A percentile compares a stretch with the other conserved stretches of the same genome.
Evolutionary conservation across 2,888 invertebrate genomes (phyloP).

Genomic region (Pollenia amentaria): DNA sequence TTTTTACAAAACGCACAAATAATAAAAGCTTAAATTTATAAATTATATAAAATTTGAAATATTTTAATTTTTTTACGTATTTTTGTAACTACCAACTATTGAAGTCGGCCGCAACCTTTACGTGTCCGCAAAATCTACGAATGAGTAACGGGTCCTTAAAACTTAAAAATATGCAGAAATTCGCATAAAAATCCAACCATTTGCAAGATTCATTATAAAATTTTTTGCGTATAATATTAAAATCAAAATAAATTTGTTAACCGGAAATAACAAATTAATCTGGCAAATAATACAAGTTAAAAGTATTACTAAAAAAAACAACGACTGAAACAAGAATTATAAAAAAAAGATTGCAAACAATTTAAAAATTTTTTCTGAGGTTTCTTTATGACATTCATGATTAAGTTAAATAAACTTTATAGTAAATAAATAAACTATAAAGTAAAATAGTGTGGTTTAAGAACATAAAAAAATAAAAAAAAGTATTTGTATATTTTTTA

Average conservation of each 20-base stretch:
- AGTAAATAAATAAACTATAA: slow-evolving; percentile 35
- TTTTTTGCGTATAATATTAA: background rate
- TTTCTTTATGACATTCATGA: slow-evolving; percentile 47
- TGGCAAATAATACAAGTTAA: background rate
- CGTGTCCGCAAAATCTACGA: too few relatives aligned
- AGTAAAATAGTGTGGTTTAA: slow-evolving; percentile 41
- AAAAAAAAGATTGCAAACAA: background rate
- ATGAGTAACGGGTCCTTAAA: too few relatives aligned
- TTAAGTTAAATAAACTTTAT: slow-evolving; percentile 44
- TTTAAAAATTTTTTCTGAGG: slow-evolving; percentile 17
- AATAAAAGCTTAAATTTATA: too few relatives aligned
- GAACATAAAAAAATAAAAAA: background rate
- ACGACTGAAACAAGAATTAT: background rate
- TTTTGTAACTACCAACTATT: too few relatives aligned
- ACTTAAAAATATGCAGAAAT: too few relatives aligned
- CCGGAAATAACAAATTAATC: slow-evolving; percentile 73
- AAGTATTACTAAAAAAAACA: too few relatives aligned
- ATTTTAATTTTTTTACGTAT: too few relatives aligned
- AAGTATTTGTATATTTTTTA: background rate
- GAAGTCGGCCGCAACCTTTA: too few relatives aligned
- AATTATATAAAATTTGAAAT: too few relatives aligned
- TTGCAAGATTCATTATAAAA: too few relatives aligned
- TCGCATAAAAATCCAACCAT: too few relatives aligned
- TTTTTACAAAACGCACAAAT: too few relatives aligned
- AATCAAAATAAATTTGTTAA: slow-evolving; percentile 57